Evolutionary conservation across 1,140 invertebrate genomes (phyloP), one percentile per base, ranked within the genome.

Genomic region (Rhagoletis pomonella): DNA sequence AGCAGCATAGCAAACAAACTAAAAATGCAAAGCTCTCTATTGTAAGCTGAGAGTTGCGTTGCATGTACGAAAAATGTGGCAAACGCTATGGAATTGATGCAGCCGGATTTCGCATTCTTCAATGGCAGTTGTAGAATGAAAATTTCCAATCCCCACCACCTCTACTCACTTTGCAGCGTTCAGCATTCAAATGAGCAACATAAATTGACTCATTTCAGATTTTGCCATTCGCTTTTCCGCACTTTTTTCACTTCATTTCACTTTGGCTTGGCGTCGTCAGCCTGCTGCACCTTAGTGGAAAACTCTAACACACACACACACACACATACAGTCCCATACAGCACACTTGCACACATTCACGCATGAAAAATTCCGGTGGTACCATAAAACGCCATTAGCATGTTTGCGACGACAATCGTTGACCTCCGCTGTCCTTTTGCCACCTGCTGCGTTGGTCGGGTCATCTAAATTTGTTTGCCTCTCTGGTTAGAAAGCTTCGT

Each of bases 351-450:
- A 62, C 60, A 14, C 60, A 17, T 62, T 7, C 58, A 59, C 58
- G 12, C 60, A 62, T 62, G 60, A 14, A n/a, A 62, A 14, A 62
- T 62, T 14, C 60, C 60, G 12, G 12, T 62, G 4, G 60, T 62
- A 62, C n/a, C 60, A 62, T 62, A 62, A 62, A 62, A 62, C n/a
- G 60, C 60, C 60, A 62, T 62, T 62, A 62, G 60, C 60, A 62
- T 62, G 9, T 62, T 62, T 62, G n/a, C 60, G n/a, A 14, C 60
- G n/a, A 62, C 60, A 62, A 62, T 62, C n/a, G 12, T 62, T 62
- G 60, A 62, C n/a, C 60, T 62, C 60, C 60, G 7, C 5, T 62
- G 60, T 62, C 60, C 60, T 62, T 62, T 62, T 62, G 60, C 60
- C 60, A 62, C n/a, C 60, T 62, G 60, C 60, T 17, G 60, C n/a